phyloP scores from a whole-genome alignment of 2,888 invertebrate genomes.

The Meiosimyza platycephala region DNA sequence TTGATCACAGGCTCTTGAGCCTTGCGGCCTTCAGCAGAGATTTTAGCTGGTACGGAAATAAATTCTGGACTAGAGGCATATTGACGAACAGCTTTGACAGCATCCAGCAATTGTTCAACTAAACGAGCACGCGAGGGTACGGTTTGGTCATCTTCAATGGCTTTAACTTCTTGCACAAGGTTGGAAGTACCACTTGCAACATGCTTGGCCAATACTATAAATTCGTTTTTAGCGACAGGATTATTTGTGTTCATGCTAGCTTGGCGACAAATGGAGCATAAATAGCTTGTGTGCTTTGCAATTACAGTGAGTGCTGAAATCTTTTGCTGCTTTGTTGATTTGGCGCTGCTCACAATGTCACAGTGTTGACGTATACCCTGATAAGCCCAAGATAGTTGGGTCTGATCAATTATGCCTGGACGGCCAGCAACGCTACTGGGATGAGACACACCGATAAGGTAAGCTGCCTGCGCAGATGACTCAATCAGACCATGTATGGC shows the following conservation, averaged over 20 bases:
- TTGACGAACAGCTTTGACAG: conserved; percentile 90
- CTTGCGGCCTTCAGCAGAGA: conserved; percentile 83
- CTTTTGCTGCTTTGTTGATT: conserved; percentile 84
- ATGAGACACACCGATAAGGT: conserved; percentile 93
- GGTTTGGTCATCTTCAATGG: conserved; percentile 84
- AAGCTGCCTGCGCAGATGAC: conserved; percentile 94
- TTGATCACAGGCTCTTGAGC: conserved; percentile 90
- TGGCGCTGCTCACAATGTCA: conserved; percentile 76
- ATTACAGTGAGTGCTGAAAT: conserved; percentile 92
- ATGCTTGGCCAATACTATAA: conserved; percentile 97
- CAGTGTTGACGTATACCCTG: conserved; percentile 93
- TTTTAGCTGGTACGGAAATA: conserved; percentile 90
- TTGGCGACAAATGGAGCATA: conserved; percentile 94
- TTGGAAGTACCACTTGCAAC: conserved; percentile 96
- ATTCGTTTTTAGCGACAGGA: conserved; percentile 93
- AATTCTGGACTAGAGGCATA: conserved; percentile 97
- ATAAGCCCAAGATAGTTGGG: conserved; percentile 87
- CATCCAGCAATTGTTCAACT: conserved; percentile 87
- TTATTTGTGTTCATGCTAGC: conserved; percentile 92
- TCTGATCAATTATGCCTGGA: conserved; percentile 89
- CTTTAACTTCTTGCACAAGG: conserved; percentile 95
- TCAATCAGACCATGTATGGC: conserved; percentile 94
- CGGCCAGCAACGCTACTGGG: conserved; percentile 89
- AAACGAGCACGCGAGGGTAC: conserved; percentile 80
- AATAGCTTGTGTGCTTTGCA: conserved; percentile 94